Conservation (phyloP, 2,888 invertebrate species). For the Vanessa cardui region DNA sequence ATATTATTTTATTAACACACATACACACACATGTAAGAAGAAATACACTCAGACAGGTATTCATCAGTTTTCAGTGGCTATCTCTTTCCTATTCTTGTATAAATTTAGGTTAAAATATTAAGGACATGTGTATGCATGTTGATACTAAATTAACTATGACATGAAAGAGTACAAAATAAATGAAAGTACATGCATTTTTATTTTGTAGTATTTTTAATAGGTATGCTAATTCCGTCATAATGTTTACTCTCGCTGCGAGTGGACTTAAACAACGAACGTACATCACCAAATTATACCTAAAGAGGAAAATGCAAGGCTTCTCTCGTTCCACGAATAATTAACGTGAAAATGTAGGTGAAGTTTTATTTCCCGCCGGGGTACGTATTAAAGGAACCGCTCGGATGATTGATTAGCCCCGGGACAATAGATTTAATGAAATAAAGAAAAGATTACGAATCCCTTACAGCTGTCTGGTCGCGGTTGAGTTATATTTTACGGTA, state of each 20-base stretch:
- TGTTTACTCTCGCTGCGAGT: not conserved
- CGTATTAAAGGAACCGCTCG: conserved; percentile 10
- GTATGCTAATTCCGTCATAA: not conserved
- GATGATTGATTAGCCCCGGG: conserved; percentile 31
- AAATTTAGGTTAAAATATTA: too few relatives aligned
- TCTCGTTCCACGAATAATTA: conserved; percentile 24
- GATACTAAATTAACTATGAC: too few relatives aligned
- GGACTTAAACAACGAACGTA: not conserved
- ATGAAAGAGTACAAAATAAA: too few relatives aligned
- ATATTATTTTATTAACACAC: too few relatives aligned
- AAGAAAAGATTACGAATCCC: conserved; percentile 29
- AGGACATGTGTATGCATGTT: too few relatives aligned
- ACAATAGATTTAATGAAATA: conserved; percentile 33
- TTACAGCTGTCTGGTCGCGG: conserved; percentile 5
- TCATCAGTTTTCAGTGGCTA: too few relatives aligned
- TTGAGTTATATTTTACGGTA: not conserved
- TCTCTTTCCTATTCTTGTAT: too few relatives aligned
- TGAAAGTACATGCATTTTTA: not conserved
- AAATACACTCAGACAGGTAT: too few relatives aligned
- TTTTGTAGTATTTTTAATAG: not conserved
- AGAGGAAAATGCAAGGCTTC: conserved; percentile 5
- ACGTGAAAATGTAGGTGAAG: conserved; percentile 39
- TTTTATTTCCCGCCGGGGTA: conserved; percentile 31
- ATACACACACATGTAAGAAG: too few relatives aligned
- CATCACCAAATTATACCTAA: conserved; percentile 5